A percentile compares a stretch with the other conserved stretches of the same genome.
Evolutionary conservation across 2,113 vertebrate species (phyloP).

Genomic region (Gnathonemus echidnorhynchus): DNA sequence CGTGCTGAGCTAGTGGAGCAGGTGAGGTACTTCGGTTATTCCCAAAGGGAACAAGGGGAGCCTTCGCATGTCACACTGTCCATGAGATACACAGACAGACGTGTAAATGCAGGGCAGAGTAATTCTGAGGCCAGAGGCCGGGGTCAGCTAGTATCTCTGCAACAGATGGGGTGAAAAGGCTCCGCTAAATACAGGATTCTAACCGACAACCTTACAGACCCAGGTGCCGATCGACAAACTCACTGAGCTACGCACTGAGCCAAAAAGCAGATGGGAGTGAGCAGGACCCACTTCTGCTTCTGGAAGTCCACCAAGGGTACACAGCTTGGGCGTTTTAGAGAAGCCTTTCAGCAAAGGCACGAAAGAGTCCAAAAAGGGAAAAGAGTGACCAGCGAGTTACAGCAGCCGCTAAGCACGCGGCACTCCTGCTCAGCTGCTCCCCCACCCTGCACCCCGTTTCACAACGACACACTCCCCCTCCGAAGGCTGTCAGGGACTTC

Average conservation of each 20-base stretch:
- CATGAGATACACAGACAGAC: neutral
- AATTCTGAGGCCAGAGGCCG: neutral
- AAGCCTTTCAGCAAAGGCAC: neutral
- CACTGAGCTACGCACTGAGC: neutral
- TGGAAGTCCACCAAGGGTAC: neutral
- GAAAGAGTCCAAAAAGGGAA: neutral
- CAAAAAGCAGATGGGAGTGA: neutral
- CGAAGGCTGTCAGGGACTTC: neutral
- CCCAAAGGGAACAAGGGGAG: neutral
- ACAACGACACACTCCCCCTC: neutral
- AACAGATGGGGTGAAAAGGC: neutral
- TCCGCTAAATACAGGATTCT: neutral
- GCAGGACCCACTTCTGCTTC: neutral
- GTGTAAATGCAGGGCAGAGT: neutral
- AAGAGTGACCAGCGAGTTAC: neutral
- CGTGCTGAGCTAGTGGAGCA: neutral
- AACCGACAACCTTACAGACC: neutral
- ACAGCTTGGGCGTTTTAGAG: neutral
- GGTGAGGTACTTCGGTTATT: neutral
- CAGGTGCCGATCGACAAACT: neutral
- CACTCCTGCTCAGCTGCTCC: neutral
- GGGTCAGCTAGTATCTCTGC: neutral
- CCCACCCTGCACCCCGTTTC: neutral
- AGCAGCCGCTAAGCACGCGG: neutral
- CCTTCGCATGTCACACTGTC: neutral